phyloP scores from a whole-genome alignment of 2,888 invertebrate species.

The Sericinus montela region DNA sequence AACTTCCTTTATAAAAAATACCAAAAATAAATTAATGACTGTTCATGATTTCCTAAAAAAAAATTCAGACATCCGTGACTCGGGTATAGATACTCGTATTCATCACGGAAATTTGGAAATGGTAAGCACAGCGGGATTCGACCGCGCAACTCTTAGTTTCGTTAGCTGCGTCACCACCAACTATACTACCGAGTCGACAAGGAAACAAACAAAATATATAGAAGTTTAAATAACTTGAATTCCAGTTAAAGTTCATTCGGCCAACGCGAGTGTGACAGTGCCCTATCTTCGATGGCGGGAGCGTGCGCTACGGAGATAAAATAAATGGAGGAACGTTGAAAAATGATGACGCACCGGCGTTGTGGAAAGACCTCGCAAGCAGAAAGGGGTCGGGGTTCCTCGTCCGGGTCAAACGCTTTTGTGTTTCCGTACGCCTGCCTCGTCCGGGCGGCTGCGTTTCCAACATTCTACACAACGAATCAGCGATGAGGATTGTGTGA shows the following conservation, averaged over 20 bases:
- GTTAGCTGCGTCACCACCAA: too few relatives aligned
- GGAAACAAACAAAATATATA: too few relatives aligned
- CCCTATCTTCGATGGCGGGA: slow-evolving; percentile 56
- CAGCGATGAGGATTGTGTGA: not conserved
- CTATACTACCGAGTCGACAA: too few relatives aligned
- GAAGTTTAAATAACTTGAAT: too few relatives aligned
- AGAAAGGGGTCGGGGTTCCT: slow-evolving; percentile 56
- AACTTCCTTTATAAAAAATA: too few relatives aligned
- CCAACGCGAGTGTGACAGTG: slow-evolving; percentile 20
- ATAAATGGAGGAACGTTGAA: slow-evolving; percentile 76
- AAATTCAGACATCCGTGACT: too few relatives aligned
- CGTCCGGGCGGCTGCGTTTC: not conserved
- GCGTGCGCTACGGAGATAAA: slow-evolving; percentile 76
- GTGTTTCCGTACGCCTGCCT: slow-evolving; percentile 24
- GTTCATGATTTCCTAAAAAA: too few relatives aligned
- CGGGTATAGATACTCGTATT: too few relatives aligned
- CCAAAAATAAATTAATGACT: too few relatives aligned
- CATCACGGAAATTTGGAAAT: too few relatives aligned
- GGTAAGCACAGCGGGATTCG: too few relatives aligned
- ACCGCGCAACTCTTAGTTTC: too few relatives aligned
- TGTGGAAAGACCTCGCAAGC: slow-evolving; percentile 60
- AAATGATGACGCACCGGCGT: slow-evolving; percentile 71
- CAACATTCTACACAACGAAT: not conserved
- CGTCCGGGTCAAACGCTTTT: slow-evolving; percentile 57
- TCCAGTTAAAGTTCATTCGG: not conserved